Base-by-base conservation (phyloP, 2,113 vertebrate species). In the Ceyx cyanopectus region DNA sequence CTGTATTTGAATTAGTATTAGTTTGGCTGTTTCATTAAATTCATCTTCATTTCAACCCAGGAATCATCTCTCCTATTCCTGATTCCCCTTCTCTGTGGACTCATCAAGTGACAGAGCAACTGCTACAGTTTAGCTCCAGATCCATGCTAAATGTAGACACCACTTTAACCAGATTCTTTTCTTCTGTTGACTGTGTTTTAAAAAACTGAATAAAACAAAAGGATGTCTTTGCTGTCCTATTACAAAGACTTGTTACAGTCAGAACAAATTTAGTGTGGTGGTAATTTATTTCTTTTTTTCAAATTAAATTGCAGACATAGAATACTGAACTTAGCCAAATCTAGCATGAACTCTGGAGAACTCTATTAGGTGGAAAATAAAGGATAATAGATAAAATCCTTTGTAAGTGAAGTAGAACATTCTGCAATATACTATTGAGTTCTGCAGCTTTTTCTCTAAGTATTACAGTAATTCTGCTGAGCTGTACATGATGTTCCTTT, bases 401-500 rank as follows among this genome's bases (percentile, higher is more conserved):
- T 57, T 85, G 5, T 80, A 91, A 91, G 67, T 73, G 81, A 75
- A 69, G 65, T 41, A 89, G 85, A 94, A 93, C 85, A 90, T 91
- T 85, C 75, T 83, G 80, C 93, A 93, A 95, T 70, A 77, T 9
- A 10, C 51, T 85, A 29, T 12, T 62, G 81, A 87, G 63, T 66
- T 76, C 75, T 85, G 67, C 43, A 87, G 79, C 81, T 83, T 80
- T 95, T 94, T 74, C 79, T 83, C 12, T 29, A 67, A 75, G 73
- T 62, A 67, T 74, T 80, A 85, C 3, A 73, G 40, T 85, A 94
- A 92, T 95, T 93, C 65, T 13, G 9, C 45, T 93, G 82, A 83
- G 46, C 72, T 70, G 76, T 93, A 93, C 90, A 67, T 46, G 67
- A 80, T 70, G 93, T 95, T 91, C 90, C 63, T 81, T 94, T 73